Conservation (phyloP, 2,888 invertebrate species). For the Diabrotica balteata region DNA sequence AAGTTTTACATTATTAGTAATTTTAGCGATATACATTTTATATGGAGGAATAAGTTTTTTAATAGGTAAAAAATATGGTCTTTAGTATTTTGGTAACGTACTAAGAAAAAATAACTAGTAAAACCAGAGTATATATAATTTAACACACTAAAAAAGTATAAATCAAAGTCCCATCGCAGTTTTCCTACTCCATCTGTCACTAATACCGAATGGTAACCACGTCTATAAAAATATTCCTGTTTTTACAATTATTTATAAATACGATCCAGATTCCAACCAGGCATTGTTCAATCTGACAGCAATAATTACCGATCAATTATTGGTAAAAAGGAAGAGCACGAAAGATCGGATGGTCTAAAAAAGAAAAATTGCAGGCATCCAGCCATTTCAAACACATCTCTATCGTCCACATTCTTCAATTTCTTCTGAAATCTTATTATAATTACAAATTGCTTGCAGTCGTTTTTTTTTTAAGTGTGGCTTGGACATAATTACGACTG, state of each 20-base stretch:
- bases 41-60: no score
- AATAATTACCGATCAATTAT: slow-evolving; percentile 56
- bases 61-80: no score
- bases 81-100: no score
- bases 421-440: slow-evolving; percentile 43
- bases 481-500: slow-evolving; percentile 29
- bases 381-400: slow-evolving; percentile 49
- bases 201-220: slow-evolving; percentile 46
- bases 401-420: slow-evolving; percentile 45
- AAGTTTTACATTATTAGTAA: no score
- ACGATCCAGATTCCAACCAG: slow-evolving; percentile 47
- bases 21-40: no score
- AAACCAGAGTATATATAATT: no score
- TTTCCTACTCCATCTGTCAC: slow-evolving; percentile 24
- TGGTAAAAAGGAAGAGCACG: slow-evolving; percentile 32
- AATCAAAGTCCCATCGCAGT: not conserved
- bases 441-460: slow-evolving; percentile 36
- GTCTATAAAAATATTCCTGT: slow-evolving; percentile 45
- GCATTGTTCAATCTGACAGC: slow-evolving; percentile 52
- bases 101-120: no score
- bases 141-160: not conserved
- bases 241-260: slow-evolving; percentile 47
- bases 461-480: slow-evolving; percentile 30
- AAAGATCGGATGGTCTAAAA: not conserved
- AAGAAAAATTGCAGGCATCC: slow-evolving; percentile 49